These are phyloP conservation scores for fruit fly (Drosophila melanogaster) DNA, from an alignment of 1,140 invertebrate species.

Conservation along the genomic window Release_6_plus_ISO1_MT NT_033779.5:2337501-2338000, in stretches of 20 bases:
- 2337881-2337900: conserved; percentile 58
- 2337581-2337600: not conserved
- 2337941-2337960: conserved; percentile 5
- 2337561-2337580: not conserved
- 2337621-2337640: conserved; percentile 53
- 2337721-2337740: conserved; percentile 76
- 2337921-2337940: conserved; percentile 45
- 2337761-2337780: conserved; percentile 74
- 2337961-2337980: not conserved
- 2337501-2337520: too few relatives aligned
- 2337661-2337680: conserved; percentile 1
- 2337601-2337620: conserved; percentile 20
- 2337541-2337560: not conserved
- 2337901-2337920: conserved; percentile 66
- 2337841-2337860: conserved; percentile 26
- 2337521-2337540: not conserved
- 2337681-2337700: conserved; percentile 28
- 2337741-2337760: conserved; percentile 74
- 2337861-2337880: conserved; percentile 11
- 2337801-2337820: conserved; percentile 2
- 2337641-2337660: conserved; percentile 44
- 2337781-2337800: conserved; percentile 47
- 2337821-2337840: conserved; percentile 3
- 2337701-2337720: conserved; percentile 70
- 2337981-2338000: not conserved